Evolutionary conservation across 2,888 invertebrate species (phyloP), one percentile per base, ranked within the genome.

Genomic region (Apotomis capreana): DNA sequence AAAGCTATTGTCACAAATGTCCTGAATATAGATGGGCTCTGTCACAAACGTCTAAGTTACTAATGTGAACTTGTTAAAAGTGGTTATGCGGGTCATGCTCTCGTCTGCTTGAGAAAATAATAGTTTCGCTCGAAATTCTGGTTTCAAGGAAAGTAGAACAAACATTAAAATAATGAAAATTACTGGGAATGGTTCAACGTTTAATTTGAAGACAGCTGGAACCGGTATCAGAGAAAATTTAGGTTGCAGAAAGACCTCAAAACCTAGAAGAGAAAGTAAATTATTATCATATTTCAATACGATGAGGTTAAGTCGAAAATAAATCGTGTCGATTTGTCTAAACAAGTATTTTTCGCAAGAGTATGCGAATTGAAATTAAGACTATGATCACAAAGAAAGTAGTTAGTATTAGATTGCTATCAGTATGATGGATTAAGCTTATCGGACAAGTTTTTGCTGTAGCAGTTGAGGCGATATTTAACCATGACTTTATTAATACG

Each of bases 41-140:
- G 71, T 71, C 67, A 64, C 49, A 57, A 57, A 67, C 44, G 71
- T 71, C 71, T 55, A 61, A 67, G 55, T 61, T 62, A 68, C 62
- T 57, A 68, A 71, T 68, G 51, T 44, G 62, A 68, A 49, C 10
- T 40, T 40, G 10, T 13, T 55, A 10, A 44, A 40, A 51, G 46
- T 58, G 49, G 55, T 69, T 69, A 57, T 69, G 62, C 40, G 40
- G 62, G 57, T 26, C 69, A 58, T 63, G 9, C 37, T 63, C 65
- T 70, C 55, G 65, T 40, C 54, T 37, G 36, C 49, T 65, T 60
- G 37, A 55, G 13, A 37, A 70, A 46, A 55, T 60, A 54, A 65
- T 46, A 49, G 44, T 57, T 69, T 58, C 9, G 15, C 36, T 9
- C 57, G n/a, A 49, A 57, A 57, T n/a, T 57, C 46, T 65, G 26